Evolutionary conservation across 2,797 vertebrate species (phyloP), one percentile per base, ranked within the genome.

Genomic region (Rhinella marina): DNA sequence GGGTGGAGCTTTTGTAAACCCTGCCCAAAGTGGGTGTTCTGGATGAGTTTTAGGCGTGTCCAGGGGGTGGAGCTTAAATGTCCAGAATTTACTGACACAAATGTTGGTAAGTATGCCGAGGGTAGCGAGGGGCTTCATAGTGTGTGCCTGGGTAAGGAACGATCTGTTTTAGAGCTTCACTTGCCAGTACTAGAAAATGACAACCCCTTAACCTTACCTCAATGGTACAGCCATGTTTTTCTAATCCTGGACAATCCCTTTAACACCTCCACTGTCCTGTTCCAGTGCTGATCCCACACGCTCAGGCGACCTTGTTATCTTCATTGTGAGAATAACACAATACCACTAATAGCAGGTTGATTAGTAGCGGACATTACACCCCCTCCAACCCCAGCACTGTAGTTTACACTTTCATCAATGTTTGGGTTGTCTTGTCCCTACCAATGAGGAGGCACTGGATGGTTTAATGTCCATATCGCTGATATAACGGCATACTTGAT

Each of bases 381-480:
- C 10, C 32, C 12, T 50, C 57, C 59, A 68, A 4, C 32, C 41
- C 41, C 66, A 78, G 79, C 68, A 52, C 82, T 61, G 8, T 57
- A 19, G 29, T 83, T 84, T 84, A 88, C 61, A 25, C 29, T 25
- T 29, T 48, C 48, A 68, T 84, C 87, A 70, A 84, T 88, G 16
- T 62, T 27, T 19, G 59, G 73, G 12, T 50, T n/a, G 16, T 79
- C 52, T 80, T 84, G 75, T 73, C 59, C 27, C 41, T 57, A 7
- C 54, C 84, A 88, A 88, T 88, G 82, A 79, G 87, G 50, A 59
- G n/a, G 27, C 75, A 54, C 23, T 32, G 87, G 59, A 29, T 64
- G 80, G 75, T 80, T 79, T 88, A 84, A 88, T 84, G 76, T 80
- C 27, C 75, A 52, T 72, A 83, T 88, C 62, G 50, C 50, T 21